Conservation (phyloP, 2,888 invertebrate species). For the Laspeyria flexula region DNA sequence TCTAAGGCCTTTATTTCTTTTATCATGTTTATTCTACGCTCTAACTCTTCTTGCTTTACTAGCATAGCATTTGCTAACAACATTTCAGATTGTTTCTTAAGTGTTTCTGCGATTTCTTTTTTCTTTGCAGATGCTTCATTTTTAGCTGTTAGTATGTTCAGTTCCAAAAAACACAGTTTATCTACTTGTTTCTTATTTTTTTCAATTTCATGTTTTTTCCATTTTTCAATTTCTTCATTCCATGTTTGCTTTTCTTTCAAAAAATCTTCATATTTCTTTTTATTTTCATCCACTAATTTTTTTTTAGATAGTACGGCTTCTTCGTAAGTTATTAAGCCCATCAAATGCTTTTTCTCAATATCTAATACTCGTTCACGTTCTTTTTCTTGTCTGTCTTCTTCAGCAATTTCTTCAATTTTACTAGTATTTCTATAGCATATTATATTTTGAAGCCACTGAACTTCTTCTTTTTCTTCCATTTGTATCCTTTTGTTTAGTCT, state of each 20-base stretch:
- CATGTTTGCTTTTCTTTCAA: conserved; percentile 79
- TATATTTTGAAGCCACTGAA: conserved; percentile 81
- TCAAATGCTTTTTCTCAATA: conserved; percentile 86
- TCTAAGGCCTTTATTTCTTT: conserved; percentile 82
- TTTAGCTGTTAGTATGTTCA: conserved; percentile 65
- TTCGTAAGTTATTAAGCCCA: conserved; percentile 86
- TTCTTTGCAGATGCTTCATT: conserved; percentile 57
- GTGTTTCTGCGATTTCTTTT: conserved; percentile 61
- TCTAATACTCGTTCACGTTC: conserved; percentile 80
- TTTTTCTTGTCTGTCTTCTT: conserved; percentile 73
- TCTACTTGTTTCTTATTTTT: conserved; percentile 80
- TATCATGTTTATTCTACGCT: conserved; percentile 77
- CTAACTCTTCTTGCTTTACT: conserved; percentile 79
- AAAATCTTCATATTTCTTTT: conserved; percentile 79
- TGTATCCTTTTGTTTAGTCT: conserved; percentile 81
- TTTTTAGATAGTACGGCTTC: conserved; percentile 86
- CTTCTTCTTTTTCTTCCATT: conserved; percentile 67
- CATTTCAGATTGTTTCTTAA: conserved; percentile 66
- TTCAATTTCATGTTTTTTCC: conserved; percentile 78
- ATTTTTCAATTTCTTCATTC: conserved; percentile 80
- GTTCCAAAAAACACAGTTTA: conserved; percentile 65
- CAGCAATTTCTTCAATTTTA: conserved; percentile 73
- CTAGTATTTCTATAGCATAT: conserved; percentile 75
- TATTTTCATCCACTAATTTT: conserved; percentile 76
- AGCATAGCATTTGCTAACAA: conserved; percentile 69